A percentile compares a stretch with the other conserved stretches of the same genome.
Conservation (phyloP, 2,113 vertebrate species). For the Climacteris rufus region DNA sequence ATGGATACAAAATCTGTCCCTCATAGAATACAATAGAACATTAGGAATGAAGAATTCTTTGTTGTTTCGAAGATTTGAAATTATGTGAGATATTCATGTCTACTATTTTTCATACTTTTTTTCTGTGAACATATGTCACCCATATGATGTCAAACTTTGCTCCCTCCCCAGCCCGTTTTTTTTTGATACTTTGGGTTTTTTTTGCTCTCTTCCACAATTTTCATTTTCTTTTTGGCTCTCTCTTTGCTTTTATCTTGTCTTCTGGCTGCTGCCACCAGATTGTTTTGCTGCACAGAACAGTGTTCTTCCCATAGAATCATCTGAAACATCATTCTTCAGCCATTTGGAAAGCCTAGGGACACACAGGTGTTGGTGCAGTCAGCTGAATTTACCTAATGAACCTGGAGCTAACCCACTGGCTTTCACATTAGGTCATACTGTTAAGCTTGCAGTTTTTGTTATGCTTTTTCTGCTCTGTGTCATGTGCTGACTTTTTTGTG, state of each 20-base stretch:
- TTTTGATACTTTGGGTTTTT: neutral
- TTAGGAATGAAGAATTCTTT: neutral
- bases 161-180: accelerated
- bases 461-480: neutral
- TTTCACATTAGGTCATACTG: neutral
- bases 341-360: neutral
- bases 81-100: neutral
- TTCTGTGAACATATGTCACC: neutral
- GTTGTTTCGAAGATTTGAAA: neutral
- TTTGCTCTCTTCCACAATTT: neutral
- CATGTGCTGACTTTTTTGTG: neutral
- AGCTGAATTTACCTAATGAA: neutral
- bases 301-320: neutral
- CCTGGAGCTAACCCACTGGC: neutral
- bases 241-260: neutral
- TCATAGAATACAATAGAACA: neutral
- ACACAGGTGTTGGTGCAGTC: neutral
- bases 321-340: neutral
- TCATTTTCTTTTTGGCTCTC: neutral
- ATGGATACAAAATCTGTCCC: neutral
- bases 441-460: neutral
- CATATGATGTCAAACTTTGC: neutral
- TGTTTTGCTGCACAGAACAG: neutral
- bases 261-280: neutral
- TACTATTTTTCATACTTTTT: neutral